These are phyloP conservation scores for Trisateles emortualis DNA, from an alignment of 2,888 invertebrate species.

Conservation along the genomic window DNA sequence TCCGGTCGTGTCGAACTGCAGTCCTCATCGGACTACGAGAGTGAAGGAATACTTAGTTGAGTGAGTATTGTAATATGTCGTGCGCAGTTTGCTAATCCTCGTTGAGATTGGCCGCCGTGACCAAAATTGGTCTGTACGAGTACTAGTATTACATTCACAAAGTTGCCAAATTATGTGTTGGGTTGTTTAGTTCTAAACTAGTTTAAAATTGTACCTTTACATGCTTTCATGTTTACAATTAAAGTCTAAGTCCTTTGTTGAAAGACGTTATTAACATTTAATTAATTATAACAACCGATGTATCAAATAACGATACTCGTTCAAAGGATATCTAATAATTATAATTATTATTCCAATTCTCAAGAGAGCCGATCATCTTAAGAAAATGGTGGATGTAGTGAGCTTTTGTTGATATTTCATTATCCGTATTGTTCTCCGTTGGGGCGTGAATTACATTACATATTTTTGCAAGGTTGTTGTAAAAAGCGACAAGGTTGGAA, in stretches of 20 bases:
- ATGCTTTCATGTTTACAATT: slow-evolving; percentile 7
- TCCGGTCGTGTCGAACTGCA: too few relatives aligned
- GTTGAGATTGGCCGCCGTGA: too few relatives aligned
- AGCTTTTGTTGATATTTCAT: slow-evolving; percentile 73
- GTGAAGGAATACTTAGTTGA: too few relatives aligned
- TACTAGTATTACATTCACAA: too few relatives aligned
- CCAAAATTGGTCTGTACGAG: too few relatives aligned
- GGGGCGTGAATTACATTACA: slow-evolving; percentile 64
- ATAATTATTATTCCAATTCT: slow-evolving; percentile 12
- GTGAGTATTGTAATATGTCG: too few relatives aligned
- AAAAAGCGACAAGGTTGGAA: slow-evolving; percentile 69
- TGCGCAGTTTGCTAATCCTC: too few relatives aligned
- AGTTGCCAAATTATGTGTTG: slow-evolving; percentile 18
- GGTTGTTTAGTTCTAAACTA: slow-evolving; percentile 2
- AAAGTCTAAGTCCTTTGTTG: slow-evolving; percentile 6
- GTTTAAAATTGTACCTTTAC: neutral
- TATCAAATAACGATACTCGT: neutral
- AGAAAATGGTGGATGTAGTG: slow-evolving; percentile 48
- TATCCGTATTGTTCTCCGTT: slow-evolving; percentile 64
- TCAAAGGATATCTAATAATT: slow-evolving; percentile 1
- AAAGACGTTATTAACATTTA: slow-evolving; percentile 3
- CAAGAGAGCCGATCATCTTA: slow-evolving; percentile 27
- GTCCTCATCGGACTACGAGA: too few relatives aligned
- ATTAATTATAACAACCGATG: neutral
- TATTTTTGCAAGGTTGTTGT: slow-evolving; percentile 67